Conservation (phyloP, 1,140 invertebrate species). For the Eciton burchellii region DNA sequence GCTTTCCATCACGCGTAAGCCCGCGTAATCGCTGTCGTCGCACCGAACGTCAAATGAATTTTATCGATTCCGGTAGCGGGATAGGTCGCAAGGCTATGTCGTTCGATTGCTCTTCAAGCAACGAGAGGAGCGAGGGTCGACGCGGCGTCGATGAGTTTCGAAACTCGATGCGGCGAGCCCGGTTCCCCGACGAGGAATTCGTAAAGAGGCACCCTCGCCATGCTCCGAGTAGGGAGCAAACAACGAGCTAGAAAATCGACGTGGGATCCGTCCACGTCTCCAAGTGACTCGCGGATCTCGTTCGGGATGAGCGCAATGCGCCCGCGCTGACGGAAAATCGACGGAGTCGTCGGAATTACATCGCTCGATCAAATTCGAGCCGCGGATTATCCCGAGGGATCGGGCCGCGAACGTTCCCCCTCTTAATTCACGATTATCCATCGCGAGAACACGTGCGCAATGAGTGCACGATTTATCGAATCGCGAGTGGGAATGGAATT, state of each 20-base stretch:
- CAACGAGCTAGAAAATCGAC: conserved; percentile 28
- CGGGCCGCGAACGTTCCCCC: neutral
- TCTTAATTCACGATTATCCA: too few relatives aligned
- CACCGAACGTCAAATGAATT: conserved; percentile 44
- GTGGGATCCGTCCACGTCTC: conserved; percentile 16
- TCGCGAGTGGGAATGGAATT: conserved; percentile 33
- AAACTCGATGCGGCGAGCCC: conserved; percentile 9
- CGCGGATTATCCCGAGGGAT: neutral
- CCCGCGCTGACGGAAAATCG: conserved; percentile 21
- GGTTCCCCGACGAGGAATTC: neutral
- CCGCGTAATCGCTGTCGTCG: conserved; percentile 38
- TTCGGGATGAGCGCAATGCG: neutral
- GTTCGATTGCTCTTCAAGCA: conserved; percentile 34
- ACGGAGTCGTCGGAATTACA: conserved; percentile 17
- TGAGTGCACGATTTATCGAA: neutral
- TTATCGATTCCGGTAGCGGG: conserved; percentile 44
- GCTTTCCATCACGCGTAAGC: conserved; percentile 36
- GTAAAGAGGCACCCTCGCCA: neutral
- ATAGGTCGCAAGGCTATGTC: conserved; percentile 37
- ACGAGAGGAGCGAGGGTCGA: conserved; percentile 14
- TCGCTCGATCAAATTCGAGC: neutral
- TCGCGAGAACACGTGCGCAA: neutral
- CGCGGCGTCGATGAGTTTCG: conserved; percentile 41
- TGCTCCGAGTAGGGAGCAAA: conserved; percentile 6
- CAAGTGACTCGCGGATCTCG: conserved; percentile 15